These are phyloP conservation scores for Boleophthalmus pectinirostris DNA, from an alignment of 2,113 vertebrate species.

Conservation along the genomic window DNA sequence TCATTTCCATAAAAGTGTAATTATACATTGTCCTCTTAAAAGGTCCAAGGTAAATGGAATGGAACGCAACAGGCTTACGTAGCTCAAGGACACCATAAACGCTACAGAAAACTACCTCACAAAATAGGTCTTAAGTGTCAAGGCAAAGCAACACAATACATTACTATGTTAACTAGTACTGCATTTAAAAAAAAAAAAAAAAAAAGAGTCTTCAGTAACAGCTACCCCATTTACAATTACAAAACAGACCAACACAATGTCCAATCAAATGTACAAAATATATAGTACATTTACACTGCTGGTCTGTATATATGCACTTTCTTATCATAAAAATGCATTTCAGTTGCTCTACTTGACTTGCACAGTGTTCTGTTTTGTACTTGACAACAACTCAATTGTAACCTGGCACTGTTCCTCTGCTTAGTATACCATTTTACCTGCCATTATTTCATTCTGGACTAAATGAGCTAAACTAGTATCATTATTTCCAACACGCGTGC, in stretches of 20 bases:
- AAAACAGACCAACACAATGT: background rate
- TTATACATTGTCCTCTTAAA: background rate
- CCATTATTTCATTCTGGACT: background rate
- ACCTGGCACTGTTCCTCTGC: constrained; percentile 1
- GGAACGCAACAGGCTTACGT: background rate
- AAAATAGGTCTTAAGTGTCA: background rate
- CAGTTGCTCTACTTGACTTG: background rate
- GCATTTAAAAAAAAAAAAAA: too few species aligned
- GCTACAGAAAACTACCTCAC: background rate
- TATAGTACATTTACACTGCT: background rate
- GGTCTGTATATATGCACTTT: background rate
- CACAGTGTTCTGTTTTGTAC: constrained; percentile 10
- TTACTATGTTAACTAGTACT: too few species aligned
- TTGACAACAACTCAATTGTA: too few species aligned
- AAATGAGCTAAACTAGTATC: background rate
- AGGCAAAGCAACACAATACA: too few species aligned
- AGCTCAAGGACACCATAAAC: background rate
- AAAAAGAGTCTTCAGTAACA: too few species aligned
- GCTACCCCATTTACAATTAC: background rate
- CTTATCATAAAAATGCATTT: background rate
- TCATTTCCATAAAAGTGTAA: background rate
- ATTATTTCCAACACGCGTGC: background rate
- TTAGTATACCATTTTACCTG: background rate
- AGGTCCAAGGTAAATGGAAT: background rate
- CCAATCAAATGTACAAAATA: background rate